A percentile compares a stretch with the other conserved stretches of the same genome.
Evolutionary conservation across 2,888 invertebrate genomes (phyloP).

Genomic region (Diaprepes abbreviatus): DNA sequence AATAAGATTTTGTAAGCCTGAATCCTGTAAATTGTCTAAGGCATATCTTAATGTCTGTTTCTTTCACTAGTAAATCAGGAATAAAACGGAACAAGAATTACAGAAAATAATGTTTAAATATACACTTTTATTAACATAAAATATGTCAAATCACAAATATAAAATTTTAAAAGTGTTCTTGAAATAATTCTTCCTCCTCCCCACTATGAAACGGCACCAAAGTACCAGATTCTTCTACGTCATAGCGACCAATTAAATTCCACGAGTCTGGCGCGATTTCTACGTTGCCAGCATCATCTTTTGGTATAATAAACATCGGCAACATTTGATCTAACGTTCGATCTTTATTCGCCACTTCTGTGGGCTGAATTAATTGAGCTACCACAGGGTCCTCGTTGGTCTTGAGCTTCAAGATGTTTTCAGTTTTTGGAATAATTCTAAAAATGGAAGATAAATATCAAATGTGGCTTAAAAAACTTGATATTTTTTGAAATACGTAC

Average conservation of each 20-base stretch:
- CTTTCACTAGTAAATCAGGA: too few relatives aligned
- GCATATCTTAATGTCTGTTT: too few relatives aligned
- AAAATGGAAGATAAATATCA: too few relatives aligned
- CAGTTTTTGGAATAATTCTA: constrained; percentile 31
- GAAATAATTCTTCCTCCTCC: constrained; percentile 58
- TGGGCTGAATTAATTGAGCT: constrained; percentile 52
- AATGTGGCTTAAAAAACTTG: too few relatives aligned
- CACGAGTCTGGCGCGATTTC: constrained; percentile 62
- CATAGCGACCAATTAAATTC: constrained; percentile 66
- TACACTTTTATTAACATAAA: too few relatives aligned
- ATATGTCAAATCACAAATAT: background rate
- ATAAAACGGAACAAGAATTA: too few relatives aligned
- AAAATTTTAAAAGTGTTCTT: constrained; percentile 56
- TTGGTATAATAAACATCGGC: constrained; percentile 63
- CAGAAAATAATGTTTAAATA: too few relatives aligned
- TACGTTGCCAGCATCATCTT: constrained; percentile 60
- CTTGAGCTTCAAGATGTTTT: constrained; percentile 45
- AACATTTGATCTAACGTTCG: constrained; percentile 60
- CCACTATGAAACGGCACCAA: constrained; percentile 63
- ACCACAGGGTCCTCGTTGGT: constrained; percentile 56
- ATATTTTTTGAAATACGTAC: constrained; percentile 32
- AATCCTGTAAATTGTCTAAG: too few relatives aligned
- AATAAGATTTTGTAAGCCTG: too few relatives aligned
- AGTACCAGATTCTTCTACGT: constrained; percentile 65
- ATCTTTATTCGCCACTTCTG: constrained; percentile 55